A percentile compares a stretch with the other conserved stretches of the same genome.
phyloP scores from a whole-genome alignment of 2,888 invertebrate genomes.

The Cephalotes varians region DNA sequence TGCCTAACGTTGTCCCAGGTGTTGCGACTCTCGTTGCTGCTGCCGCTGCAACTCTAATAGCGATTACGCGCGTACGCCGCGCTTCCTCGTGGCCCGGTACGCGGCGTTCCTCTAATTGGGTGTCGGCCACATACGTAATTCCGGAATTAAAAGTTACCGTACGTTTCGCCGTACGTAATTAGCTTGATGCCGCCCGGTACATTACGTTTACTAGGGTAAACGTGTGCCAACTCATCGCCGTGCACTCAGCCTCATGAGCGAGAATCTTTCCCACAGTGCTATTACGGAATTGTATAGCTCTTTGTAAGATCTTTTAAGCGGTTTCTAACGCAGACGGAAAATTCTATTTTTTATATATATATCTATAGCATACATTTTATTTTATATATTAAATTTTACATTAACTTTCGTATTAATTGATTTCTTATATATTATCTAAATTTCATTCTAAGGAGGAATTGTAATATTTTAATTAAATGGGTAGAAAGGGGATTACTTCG shows the following conservation, averaged over 20 bases:
- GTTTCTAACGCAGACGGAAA: slow-evolving; percentile 50
- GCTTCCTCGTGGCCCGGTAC: slow-evolving; percentile 24
- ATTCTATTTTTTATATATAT: neutral
- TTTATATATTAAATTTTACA: neutral
- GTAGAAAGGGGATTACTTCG: neutral
- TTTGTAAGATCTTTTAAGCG: slow-evolving; percentile 45
- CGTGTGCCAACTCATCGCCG: slow-evolving; percentile 60
- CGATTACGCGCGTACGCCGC: slow-evolving; percentile 33
- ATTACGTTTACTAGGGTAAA: slow-evolving; percentile 55
- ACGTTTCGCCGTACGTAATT: slow-evolving; percentile 60
- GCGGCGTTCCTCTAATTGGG: slow-evolving; percentile 36
- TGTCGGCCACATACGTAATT: slow-evolving; percentile 50
- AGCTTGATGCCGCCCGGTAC: slow-evolving; percentile 46
- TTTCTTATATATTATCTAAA: neutral
- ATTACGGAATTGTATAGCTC: slow-evolving; percentile 61
- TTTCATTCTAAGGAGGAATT: neutral
- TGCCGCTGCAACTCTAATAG: slow-evolving; percentile 33
- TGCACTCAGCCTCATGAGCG: slow-evolving; percentile 31
- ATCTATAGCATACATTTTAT: neutral
- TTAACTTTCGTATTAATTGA: neutral
- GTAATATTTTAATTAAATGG: slow-evolving; percentile 3
- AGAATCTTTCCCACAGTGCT: slow-evolving; percentile 68
- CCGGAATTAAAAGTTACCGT: slow-evolving; percentile 67
- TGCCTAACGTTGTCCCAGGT: slow-evolving; percentile 28
- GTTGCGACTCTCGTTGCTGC: slow-evolving; percentile 22